Evolutionary conservation across 2,113 vertebrate genomes (phyloP).

Genomic region (Pluvianellus socialis): DNA sequence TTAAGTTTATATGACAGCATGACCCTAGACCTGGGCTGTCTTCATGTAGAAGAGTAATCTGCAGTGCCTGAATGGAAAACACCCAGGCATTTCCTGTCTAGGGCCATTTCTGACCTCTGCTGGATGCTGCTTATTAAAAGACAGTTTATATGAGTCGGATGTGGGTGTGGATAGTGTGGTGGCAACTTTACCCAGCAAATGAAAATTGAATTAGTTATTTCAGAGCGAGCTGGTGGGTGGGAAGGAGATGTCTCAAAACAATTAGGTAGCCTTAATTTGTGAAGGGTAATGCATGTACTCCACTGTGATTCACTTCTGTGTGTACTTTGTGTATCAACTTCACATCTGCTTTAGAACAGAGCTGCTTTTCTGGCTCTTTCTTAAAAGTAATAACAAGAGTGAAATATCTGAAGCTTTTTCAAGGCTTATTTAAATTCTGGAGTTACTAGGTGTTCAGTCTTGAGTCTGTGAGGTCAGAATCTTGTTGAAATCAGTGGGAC

Average conservation of each 20-base stretch:
- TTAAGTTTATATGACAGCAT: neutral
- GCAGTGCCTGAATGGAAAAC: neutral
- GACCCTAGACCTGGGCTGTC: neutral
- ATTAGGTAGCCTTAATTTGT: conserved; percentile 19
- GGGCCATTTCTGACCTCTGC: conserved; percentile 47
- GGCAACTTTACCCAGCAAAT: conserved; percentile 36
- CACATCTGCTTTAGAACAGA: neutral
- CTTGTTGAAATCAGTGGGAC: neutral
- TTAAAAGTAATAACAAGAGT: neutral
- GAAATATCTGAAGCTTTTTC: neutral
- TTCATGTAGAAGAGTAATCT: neutral
- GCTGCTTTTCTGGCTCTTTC: neutral
- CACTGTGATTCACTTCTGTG: conserved; percentile 1
- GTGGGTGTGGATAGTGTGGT: conserved; percentile 42
- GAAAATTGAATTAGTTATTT: conserved; percentile 54
- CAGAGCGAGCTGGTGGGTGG: conserved; percentile 6
- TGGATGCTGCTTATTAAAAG: conserved; percentile 56
- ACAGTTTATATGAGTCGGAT: conserved; percentile 52
- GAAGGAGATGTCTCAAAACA: conserved; percentile 35
- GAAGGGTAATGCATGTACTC: neutral
- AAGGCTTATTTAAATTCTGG: neutral
- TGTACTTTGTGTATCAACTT: neutral
- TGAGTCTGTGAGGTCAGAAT: neutral
- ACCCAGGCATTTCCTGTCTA: conserved; percentile 50
- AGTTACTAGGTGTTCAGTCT: neutral